Percentiles rank a stretch among this genome's conserved stretches.
These are phyloP conservation scores for Strigamia transsilvanica DNA, from an alignment of 2,888 invertebrate genomes.

Conservation along the genomic window DNA sequence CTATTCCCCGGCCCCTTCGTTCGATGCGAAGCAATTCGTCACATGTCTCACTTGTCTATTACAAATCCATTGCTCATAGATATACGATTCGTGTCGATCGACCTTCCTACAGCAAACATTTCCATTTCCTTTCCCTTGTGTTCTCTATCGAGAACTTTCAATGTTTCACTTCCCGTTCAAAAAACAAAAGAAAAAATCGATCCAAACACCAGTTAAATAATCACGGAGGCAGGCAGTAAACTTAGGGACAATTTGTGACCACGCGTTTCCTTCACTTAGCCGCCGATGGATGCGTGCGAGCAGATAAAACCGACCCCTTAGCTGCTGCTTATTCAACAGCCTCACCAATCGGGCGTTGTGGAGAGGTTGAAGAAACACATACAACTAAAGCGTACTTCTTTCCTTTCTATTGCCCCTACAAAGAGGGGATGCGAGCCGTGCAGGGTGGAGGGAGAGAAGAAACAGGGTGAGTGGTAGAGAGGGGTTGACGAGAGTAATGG, in stretches of 20 bases:
- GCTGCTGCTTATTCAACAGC: slow-evolving; percentile 26
- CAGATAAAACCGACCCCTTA: slow-evolving; percentile 9
- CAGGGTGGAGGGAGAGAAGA: slow-evolving; percentile 37
- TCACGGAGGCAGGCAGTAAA: slow-evolving; percentile 49
- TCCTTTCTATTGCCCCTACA: slow-evolving; percentile 26
- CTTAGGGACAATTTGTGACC: slow-evolving; percentile 38
- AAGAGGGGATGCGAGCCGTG: slow-evolving; percentile 18
- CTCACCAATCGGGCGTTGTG: slow-evolving; percentile 22
- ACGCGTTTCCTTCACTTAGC: slow-evolving; percentile 53
- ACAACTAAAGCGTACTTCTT: slow-evolving; percentile 22
- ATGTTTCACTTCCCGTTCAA: not conserved
- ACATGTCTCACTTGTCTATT: slow-evolving; percentile 52
- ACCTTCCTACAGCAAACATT: slow-evolving; percentile 10
- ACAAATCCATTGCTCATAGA: slow-evolving; percentile 52
- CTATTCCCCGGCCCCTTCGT: slow-evolving; percentile 14
- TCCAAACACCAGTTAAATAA: slow-evolving; percentile 50
- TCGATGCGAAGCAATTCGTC: slow-evolving; percentile 53
- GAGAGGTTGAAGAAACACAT: slow-evolving; percentile 23
- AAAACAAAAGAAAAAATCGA: not conserved
- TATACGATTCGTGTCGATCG: slow-evolving; percentile 30
- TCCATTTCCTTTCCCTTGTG: not conserved
- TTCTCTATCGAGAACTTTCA: not conserved
- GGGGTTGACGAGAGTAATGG: slow-evolving; percentile 46
- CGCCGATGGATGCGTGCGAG: slow-evolving; percentile 32
- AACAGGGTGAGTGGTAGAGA: slow-evolving; percentile 34